Evolutionary conservation across 2,113 vertebrate species (phyloP).

Genomic region (Terrapene triunguis): DNA sequence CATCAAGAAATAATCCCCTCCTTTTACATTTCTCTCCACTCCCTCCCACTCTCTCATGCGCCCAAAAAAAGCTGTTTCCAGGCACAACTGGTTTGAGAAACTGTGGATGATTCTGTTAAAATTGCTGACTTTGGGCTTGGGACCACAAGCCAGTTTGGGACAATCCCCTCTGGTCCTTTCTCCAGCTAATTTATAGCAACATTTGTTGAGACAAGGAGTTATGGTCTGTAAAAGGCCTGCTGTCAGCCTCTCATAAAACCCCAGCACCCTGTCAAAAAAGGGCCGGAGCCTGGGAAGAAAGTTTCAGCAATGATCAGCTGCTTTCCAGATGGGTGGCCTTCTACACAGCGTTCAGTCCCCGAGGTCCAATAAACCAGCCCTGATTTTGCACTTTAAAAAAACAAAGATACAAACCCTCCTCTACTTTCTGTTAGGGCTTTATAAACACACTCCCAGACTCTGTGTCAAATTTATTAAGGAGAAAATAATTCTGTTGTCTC

Average conservation of each 20-base stretch:
- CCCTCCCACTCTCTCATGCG: slow-evolving; percentile 26
- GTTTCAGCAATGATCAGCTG: slow-evolving; percentile 80
- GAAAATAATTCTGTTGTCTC: slow-evolving; percentile 47
- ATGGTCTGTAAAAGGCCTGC: slow-evolving; percentile 86
- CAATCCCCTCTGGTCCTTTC: slow-evolving; percentile 76
- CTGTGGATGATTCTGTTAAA: slow-evolving; percentile 59
- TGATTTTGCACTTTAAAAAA: slow-evolving; percentile 66
- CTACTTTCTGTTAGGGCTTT: slow-evolving; percentile 61
- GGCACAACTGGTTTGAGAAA: slow-evolving; percentile 66
- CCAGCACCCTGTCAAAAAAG: slow-evolving; percentile 77
- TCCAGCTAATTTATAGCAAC: slow-evolving; percentile 83
- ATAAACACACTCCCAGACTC: slow-evolving; percentile 66
- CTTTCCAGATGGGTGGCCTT: slow-evolving; percentile 85
- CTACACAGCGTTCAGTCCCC: slow-evolving; percentile 45
- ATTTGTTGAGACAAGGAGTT: slow-evolving; percentile 85
- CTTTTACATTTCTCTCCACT: not conserved
- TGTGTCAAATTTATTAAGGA: slow-evolving; percentile 71
- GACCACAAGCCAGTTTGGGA: slow-evolving; percentile 39
- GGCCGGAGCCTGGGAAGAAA: slow-evolving; percentile 64
- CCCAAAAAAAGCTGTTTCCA: slow-evolving; percentile 53
- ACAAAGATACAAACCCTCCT: slow-evolving; percentile 61
- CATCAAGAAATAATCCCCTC: slow-evolving; percentile 43
- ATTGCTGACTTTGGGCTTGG: slow-evolving; percentile 60
- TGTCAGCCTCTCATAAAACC: slow-evolving; percentile 83
- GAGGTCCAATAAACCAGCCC: slow-evolving; percentile 68